Evolutionary conservation across 2,797 vertebrate genomes (phyloP).

Genomic region (Cichlasoma orientale): DNA sequence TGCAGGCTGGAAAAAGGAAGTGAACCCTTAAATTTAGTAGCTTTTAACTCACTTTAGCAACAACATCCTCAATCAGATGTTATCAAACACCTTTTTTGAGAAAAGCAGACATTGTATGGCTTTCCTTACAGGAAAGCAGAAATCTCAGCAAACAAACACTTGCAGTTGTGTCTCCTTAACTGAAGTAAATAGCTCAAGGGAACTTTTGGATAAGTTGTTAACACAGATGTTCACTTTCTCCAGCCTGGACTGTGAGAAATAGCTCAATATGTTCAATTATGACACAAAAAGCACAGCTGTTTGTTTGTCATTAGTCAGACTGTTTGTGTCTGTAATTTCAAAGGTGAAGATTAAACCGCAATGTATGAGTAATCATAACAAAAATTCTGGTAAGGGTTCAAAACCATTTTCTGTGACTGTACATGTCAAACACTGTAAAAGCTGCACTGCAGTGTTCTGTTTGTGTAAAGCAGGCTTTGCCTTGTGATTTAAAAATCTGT

Average conservation of each 20-base stretch:
- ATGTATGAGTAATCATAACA: no score
- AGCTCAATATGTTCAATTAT: background rate
- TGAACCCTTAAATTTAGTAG: background rate
- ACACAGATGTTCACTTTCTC: background rate
- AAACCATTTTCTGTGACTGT: no score
- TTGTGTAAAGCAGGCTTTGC: background rate
- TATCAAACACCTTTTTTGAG: background rate
- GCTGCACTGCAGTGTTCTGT: background rate
- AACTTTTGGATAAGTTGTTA: background rate
- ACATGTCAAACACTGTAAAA: background rate
- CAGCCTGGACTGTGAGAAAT: background rate
- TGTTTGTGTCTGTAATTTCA: background rate
- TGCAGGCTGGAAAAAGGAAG: background rate
- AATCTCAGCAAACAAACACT: background rate
- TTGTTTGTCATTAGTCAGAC: background rate
- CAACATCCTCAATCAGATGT: background rate
- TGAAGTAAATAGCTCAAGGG: background rate
- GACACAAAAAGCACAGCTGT: background rate
- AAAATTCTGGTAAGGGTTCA: no score
- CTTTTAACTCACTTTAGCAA: background rate
- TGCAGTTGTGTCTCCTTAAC: background rate
- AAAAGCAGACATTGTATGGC: background rate
- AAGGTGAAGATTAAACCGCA: no score
- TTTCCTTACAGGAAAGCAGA: background rate
- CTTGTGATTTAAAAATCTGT: background rate